phyloP scores from a whole-genome alignment of 2,797 vertebrate species.

The Thunnus albacares region DNA sequence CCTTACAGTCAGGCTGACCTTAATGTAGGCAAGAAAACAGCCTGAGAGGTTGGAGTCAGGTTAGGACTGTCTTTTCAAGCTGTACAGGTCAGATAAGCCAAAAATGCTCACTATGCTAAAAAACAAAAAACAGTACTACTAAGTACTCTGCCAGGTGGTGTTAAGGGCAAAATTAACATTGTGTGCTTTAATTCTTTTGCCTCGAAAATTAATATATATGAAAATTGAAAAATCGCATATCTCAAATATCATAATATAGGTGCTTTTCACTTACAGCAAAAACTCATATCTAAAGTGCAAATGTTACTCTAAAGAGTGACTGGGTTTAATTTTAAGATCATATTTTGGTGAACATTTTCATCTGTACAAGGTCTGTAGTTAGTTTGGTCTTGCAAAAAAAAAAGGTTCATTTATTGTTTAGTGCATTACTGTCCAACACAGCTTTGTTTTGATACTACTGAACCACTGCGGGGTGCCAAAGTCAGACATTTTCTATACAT shows the following conservation, averaged over 20 bases:
- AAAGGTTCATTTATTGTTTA: not conserved
- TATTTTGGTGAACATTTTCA: not conserved
- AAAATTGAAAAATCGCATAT: not conserved
- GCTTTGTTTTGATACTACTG: not conserved
- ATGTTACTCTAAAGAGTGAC: not conserved
- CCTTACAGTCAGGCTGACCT: not conserved
- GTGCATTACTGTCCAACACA: not conserved
- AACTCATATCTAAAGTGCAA: not conserved
- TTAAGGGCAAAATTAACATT: not conserved
- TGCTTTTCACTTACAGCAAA: not conserved
- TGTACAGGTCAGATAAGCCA: conserved; percentile 18
- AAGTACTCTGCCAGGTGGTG: not conserved
- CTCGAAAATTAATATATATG: too few species aligned
- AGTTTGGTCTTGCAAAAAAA: not conserved
- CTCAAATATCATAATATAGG: not conserved
- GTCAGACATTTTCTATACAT: too few species aligned
- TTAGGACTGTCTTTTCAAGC: conserved; percentile 4
- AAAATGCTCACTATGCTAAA: conserved; percentile 24
- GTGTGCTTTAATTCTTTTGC: not conserved
- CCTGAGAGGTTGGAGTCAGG: conserved; percentile 16
- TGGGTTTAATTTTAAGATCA: not conserved
- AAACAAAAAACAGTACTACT: not conserved
- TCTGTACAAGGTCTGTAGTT: not conserved
- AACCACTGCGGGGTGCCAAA: not conserved
- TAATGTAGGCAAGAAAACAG: conserved; percentile 15